Conservation (phyloP, 2,888 invertebrate species). For the Stenichneumon culpator region DNA sequence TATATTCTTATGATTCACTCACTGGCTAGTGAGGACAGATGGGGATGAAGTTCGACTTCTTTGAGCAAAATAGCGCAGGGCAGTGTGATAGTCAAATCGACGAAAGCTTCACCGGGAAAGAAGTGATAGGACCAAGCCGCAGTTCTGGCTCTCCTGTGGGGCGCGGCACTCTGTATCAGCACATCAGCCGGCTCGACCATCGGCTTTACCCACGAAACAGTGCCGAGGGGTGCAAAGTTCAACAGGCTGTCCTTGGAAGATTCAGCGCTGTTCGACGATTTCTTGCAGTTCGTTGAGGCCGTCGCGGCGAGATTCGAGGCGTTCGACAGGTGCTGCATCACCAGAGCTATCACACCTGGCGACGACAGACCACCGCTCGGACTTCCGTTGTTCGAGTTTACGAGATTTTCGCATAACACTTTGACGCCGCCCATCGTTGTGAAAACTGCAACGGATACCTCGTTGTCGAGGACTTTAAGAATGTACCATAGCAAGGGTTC, state of each 20-base stretch:
- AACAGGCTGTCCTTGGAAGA: slow-evolving; percentile 90
- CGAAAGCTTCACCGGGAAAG: slow-evolving; percentile 95
- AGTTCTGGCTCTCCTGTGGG: slow-evolving; percentile 94
- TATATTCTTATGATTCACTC: slow-evolving; percentile 77
- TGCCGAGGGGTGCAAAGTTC: slow-evolving; percentile 96
- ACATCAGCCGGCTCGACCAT: slow-evolving; percentile 96
- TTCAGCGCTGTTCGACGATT: slow-evolving; percentile 86
- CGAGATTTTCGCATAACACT: slow-evolving; percentile 92
- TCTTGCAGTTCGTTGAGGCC: slow-evolving; percentile 83
- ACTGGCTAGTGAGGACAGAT: slow-evolving; percentile 93
- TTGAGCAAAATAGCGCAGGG: slow-evolving; percentile 95
- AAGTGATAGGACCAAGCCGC: slow-evolving; percentile 99
- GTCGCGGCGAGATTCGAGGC: slow-evolving; percentile 84
- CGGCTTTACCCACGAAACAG: slow-evolving; percentile 92
- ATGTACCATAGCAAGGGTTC: slow-evolving; percentile 95
- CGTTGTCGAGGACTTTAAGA: slow-evolving; percentile 91
- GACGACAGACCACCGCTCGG: slow-evolving; percentile 87
- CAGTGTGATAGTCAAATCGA: slow-evolving; percentile 94
- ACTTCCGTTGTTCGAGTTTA: slow-evolving; percentile 84
- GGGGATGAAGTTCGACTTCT: slow-evolving; percentile 95
- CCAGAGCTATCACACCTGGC: slow-evolving; percentile 85
- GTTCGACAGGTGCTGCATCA: slow-evolving; percentile 88
- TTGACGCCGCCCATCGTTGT: slow-evolving; percentile 91
- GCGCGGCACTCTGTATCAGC: slow-evolving; percentile 92
- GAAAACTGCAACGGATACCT: slow-evolving; percentile 91